These are phyloP conservation scores for Gymnopithys bicolor DNA, from an alignment of 2,797 vertebrate species.

Conservation along the genomic window DNA sequence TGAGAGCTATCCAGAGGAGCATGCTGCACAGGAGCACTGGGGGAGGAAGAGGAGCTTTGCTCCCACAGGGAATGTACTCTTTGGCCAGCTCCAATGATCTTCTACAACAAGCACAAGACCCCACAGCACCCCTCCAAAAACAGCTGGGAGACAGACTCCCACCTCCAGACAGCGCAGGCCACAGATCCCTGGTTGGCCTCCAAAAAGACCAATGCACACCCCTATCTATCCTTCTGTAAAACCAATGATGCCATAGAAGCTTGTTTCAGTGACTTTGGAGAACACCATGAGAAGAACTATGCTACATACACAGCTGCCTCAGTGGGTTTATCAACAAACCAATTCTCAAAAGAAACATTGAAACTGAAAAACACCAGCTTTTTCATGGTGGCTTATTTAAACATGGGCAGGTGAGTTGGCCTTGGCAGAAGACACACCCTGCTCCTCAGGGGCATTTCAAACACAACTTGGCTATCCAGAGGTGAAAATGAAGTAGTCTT, in stretches of 20 bases:
- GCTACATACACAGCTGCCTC: neutral
- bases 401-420: fast-evolving
- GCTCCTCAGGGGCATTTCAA: neutral
- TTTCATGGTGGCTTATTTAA: neutral
- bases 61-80: fast-evolving
- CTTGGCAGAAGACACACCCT: fast-evolving
- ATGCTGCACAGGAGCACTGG: fast-evolving
- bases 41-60: neutral
- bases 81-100: neutral
- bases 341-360: neutral
- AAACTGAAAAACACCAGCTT: neutral
- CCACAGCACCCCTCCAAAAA: neutral
- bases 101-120: neutral
- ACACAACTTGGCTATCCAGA: neutral
- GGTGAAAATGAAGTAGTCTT: neutral
- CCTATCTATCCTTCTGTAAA: neutral
- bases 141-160: neutral
- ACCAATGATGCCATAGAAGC: fast-evolving
- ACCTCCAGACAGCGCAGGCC: too few species aligned
- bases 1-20: neutral
- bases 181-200: neutral
- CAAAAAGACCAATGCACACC: neutral
- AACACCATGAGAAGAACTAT: neutral
- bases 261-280: neutral
- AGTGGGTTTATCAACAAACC: neutral